These are phyloP conservation scores for Spodoptera picta DNA, from an alignment of 2,888 invertebrate genomes.

Conservation along the genomic window DNA sequence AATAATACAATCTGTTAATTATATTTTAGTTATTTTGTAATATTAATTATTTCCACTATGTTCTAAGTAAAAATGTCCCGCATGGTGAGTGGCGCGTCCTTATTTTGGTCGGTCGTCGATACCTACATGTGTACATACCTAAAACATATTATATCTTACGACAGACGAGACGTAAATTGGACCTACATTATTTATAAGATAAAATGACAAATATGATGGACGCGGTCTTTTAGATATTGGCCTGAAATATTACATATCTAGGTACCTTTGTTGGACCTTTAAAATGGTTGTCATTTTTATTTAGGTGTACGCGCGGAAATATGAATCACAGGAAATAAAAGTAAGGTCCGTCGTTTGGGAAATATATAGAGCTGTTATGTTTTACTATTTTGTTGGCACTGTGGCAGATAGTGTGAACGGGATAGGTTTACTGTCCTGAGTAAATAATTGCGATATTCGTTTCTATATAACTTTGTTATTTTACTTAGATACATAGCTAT, in stretches of 20 bases:
- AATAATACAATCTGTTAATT: slow-evolving; percentile 74
- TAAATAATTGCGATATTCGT: no score
- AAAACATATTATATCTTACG: neutral
- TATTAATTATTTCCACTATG: slow-evolving; percentile 35
- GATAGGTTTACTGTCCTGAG: neutral
- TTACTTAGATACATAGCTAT: no score
- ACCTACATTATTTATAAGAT: slow-evolving; percentile 8
- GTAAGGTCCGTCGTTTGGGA: slow-evolving; percentile 5
- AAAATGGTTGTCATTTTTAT: slow-evolving; percentile 18
- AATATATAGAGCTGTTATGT: slow-evolving; percentile 12
- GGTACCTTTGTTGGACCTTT: neutral
- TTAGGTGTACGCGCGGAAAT: slow-evolving; percentile 1
- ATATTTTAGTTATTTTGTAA: slow-evolving; percentile 33
- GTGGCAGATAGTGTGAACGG: neutral
- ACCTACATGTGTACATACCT: neutral
- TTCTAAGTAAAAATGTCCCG: slow-evolving; percentile 52
- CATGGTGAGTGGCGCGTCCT: slow-evolving; percentile 37
- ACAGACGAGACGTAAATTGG: slow-evolving; percentile 7
- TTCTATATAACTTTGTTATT: no score
- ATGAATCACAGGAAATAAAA: slow-evolving; percentile 10
- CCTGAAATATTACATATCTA: slow-evolving; percentile 1
- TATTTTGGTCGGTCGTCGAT: neutral
- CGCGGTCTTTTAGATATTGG: slow-evolving; percentile 4
- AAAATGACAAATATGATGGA: neutral
- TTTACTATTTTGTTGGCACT: slow-evolving; percentile 14